A percentile compares a stretch with the other conserved stretches of the same genome.
Conservation (phyloP, 2,113 vertebrate genomes). For the Silurus glanis region DNA sequence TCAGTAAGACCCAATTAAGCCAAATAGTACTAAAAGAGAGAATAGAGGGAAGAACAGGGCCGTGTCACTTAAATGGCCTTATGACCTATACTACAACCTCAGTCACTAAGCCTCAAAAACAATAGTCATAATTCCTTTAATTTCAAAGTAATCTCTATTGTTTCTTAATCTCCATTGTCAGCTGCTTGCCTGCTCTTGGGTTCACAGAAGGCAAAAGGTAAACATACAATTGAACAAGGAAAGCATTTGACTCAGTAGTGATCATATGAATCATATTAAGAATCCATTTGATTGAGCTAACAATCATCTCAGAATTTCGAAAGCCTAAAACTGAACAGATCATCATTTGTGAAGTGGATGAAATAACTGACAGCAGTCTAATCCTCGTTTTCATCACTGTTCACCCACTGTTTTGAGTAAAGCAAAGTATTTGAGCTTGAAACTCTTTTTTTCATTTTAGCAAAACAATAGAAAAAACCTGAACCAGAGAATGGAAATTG, state of each 20-base stretch:
- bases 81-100: not conserved
- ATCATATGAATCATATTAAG: not conserved
- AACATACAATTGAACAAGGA: not conserved
- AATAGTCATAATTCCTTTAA: not conserved
- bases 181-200: not conserved
- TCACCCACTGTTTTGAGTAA: not conserved
- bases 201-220: not conserved
- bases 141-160: not conserved
- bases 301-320: not conserved
- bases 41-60: constrained; percentile 35
- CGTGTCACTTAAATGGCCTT: not conserved
- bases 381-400: constrained; percentile 28
- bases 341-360: not conserved
- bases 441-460: not conserved
- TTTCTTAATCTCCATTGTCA: not conserved
- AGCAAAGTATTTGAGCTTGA: not conserved
- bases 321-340: not conserved
- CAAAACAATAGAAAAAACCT: not conserved
- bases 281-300: not conserved
- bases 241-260: not conserved
- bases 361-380: constrained; percentile 13
- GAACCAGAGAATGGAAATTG: not conserved
- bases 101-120: not conserved
- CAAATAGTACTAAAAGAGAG: not conserved
- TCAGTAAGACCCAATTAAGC: not conserved